Evolutionary conservation across 2,113 vertebrate species (phyloP), one percentile per base, ranked within the genome.

Genomic region (Nyctibius bracteatus): DNA sequence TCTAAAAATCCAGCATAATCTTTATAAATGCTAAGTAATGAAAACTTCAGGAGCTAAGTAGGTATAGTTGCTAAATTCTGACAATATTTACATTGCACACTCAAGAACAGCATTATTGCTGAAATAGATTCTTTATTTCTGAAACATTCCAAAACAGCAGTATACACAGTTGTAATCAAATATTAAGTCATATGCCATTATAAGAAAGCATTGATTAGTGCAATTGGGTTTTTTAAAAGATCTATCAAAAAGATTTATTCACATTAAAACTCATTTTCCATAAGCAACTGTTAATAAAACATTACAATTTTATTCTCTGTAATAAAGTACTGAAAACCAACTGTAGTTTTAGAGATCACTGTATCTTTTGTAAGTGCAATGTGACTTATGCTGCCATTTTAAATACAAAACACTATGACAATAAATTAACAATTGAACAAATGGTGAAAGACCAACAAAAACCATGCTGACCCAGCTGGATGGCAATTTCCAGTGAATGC

Each of bases 161-260:
- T 98, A 97, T 98, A 98, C 98, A 98, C 98, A 98, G 97, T 98
- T 86, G 92, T 97, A 98, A 97, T 88, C 98, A 98, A 98, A 97
- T 97, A 98, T 97, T 98, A 97, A 97, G 97, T 98, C 96, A 97
- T 98, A 98, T 92, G 94, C 97, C 96, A 90, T 97, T 95, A 66
- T 98, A 98, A 98, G 98, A 98, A 98, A 98, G 97, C 98, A 98
- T 98, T 95, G 97, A 97, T 98, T 98, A 98, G 98, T 98, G 98
- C 98, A 98, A 98, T 65, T 97, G 94, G 94, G 86, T 98, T 98
- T 98, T 98, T 98, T 98, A 98, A 98, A 98, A 98, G 98, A 94
- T 97, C 97, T 98, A 98, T 98, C 98, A 98, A 98, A 98, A 98
- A 97, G 97, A 95, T 98, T 98, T 98, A 97, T 98, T 98, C 87